A percentile compares a stretch with the other conserved stretches of the same genome.
phyloP scores from a whole-genome alignment of 92 coral and sea anemone species.

The Phenganax subtilis region DNA sequence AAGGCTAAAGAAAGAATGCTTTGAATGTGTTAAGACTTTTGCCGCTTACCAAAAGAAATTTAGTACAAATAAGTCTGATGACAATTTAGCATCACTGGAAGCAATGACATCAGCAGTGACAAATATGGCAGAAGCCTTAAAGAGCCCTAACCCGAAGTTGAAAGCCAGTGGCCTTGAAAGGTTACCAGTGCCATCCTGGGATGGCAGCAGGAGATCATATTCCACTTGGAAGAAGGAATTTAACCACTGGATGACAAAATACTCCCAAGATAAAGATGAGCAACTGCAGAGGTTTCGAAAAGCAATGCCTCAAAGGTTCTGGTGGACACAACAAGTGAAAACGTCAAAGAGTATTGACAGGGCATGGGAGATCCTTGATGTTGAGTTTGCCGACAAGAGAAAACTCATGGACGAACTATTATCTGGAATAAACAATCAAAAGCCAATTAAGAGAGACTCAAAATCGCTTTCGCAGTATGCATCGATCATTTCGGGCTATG shows the following conservation, averaged over 20 bases:
- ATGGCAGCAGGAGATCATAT: slow-evolving; percentile 48
- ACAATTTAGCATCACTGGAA: slow-evolving; percentile 10
- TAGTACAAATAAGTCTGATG: not conserved
- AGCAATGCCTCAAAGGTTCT: slow-evolving; percentile 6
- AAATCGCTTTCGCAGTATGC: slow-evolving; percentile 49
- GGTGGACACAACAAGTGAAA: slow-evolving; percentile 18
- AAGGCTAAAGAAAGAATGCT: slow-evolving; percentile 42
- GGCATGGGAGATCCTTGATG: slow-evolving; percentile 54
- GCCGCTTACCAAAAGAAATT: slow-evolving; percentile 25
- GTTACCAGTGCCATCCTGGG: slow-evolving; percentile 60
- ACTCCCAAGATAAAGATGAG: slow-evolving; percentile 22
- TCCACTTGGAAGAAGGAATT: slow-evolving; percentile 56
- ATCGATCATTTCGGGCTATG: slow-evolving; percentile 46
- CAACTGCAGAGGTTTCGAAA: slow-evolving; percentile 3
- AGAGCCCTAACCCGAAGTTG: not conserved
- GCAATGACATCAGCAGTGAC: slow-evolving; percentile 46
- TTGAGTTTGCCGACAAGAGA: slow-evolving; percentile 53
- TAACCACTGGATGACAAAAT: slow-evolving; percentile 54
- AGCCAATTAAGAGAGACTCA: slow-evolving; percentile 49
- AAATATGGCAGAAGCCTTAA: slow-evolving; percentile 50
- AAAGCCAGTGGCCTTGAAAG: slow-evolving; percentile 47
- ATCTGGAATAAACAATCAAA: slow-evolving; percentile 45
- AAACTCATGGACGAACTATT: slow-evolving; percentile 59
- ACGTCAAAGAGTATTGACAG: not conserved
- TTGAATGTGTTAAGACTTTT: slow-evolving; percentile 33